Evolutionary conservation across 2,797 vertebrate genomes (phyloP).

Genomic region (Pipistrellus nathusii): DNA sequence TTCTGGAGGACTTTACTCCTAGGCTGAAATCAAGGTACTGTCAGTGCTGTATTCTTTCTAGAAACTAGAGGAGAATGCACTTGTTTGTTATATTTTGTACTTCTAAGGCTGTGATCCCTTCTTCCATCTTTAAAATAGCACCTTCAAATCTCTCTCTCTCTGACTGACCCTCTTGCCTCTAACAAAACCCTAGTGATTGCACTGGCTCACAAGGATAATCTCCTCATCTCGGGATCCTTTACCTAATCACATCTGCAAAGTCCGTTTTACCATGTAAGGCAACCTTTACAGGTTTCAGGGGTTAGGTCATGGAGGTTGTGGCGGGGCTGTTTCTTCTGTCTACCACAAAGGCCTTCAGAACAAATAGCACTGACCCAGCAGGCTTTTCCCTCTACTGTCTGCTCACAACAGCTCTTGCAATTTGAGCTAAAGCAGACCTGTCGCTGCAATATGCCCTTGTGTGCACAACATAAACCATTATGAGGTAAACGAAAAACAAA

Average conservation of each 20-base stretch:
- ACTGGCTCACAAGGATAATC: neutral
- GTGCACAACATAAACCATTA: neutral
- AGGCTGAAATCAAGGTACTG: neutral
- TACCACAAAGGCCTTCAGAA: neutral
- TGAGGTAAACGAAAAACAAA: slow-evolving; percentile 15
- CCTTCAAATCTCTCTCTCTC: neutral
- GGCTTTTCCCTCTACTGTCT: neutral
- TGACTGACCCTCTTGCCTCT: neutral
- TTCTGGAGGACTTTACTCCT: neutral
- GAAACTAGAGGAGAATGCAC: neutral
- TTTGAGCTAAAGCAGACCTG: neutral
- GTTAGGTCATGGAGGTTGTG: neutral
- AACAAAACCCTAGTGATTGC: neutral
- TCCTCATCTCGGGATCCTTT: neutral
- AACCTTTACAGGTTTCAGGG: neutral
- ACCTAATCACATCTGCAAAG: neutral
- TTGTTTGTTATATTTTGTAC: neutral
- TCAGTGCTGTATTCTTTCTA: neutral
- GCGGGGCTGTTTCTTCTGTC: neutral
- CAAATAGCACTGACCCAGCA: neutral
- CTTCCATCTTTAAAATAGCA: neutral
- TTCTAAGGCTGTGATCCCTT: neutral
- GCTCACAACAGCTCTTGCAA: neutral
- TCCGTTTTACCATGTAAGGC: neutral
- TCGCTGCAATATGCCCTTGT: neutral